Evolutionary conservation across 2,888 invertebrate species (phyloP), one percentile per base, ranked within the genome.

Genomic region (Pseudanteris insignis): DNA sequence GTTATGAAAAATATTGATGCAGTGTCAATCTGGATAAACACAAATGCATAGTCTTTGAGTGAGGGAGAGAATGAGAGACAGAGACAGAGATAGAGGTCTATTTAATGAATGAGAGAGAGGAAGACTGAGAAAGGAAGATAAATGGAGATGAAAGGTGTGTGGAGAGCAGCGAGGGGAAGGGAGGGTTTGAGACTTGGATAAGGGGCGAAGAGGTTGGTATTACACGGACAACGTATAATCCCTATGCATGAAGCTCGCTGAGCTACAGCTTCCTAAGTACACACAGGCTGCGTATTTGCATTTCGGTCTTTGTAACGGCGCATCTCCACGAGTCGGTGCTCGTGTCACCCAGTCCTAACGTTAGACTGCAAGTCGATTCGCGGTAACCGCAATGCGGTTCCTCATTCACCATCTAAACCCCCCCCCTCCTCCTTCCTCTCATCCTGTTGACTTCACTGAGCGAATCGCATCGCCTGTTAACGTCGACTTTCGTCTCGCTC

Each of bases 231-330:
- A 68, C 69, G 72, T 72, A 76, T 75, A 77, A 77, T 77, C 76
- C 76, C 76, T 77, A 77, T 77, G 77, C 77, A 77, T 77, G 77
- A 77, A 75, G 69, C 71, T 76, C 74, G 68, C 73, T 71, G 70
- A 69, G 72, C 71, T 74, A 73, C 73, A 74, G 75, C 74, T 76
- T 77, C 76, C 77, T 77, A 76, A 76, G 76, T 76, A 77, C 75
- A n/a, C n/a, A 77, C 77, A 76, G 76, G 73, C 73, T 76, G 69
- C 69, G 73, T 77, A 77, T 77, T 77, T 77, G 77, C 77, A 77
- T 77, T 77, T 75, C 68, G 73, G 75, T 76, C 77, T 76, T 77
- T 76, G 77, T 77, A 70, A 71, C 71, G 67, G 69, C 70, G 70
- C 72, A 67, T 71, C 59, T 50, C 51, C 33, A 44, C 44, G 38